Conservation (phyloP, 2,888 invertebrate species). For the Gnatocerus cornutus region DNA sequence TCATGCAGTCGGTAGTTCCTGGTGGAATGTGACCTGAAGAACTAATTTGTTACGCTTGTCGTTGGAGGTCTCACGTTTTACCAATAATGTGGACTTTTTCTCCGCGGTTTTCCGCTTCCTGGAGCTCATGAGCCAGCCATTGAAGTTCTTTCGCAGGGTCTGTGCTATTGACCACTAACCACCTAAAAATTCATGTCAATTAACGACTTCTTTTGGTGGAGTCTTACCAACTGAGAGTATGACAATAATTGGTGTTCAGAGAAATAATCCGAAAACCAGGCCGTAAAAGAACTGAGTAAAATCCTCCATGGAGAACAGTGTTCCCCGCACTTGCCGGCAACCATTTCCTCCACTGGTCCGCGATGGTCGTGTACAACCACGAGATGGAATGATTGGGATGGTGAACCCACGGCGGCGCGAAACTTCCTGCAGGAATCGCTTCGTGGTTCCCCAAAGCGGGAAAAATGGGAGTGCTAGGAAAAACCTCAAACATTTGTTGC, state of each 20-base stretch:
- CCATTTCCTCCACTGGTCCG: conserved; percentile 93
- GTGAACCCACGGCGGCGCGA: conserved; percentile 89
- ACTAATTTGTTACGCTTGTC: not conserved
- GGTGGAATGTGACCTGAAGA: conserved; percentile 91
- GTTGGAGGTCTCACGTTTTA: conserved; percentile 17
- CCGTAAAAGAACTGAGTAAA: conserved; percentile 91
- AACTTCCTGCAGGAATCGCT: conserved; percentile 95
- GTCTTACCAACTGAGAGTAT: conserved; percentile 90
- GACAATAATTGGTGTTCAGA: conserved; percentile 96
- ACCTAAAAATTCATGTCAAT: conserved; percentile 72
- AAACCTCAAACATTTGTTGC: conserved; percentile 85
- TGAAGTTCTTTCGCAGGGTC: conserved; percentile 96
- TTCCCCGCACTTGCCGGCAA: conserved; percentile 84
- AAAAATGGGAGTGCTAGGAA: conserved; percentile 93
- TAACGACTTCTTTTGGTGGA: conserved; percentile 8
- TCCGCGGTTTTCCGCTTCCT: conserved; percentile 91
- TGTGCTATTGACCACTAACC: conserved; percentile 95
- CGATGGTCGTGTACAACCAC: conserved; percentile 93
- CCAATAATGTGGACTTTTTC: conserved; percentile 98
- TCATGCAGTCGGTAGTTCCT: conserved; percentile 92
- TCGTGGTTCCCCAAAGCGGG: conserved; percentile 98
- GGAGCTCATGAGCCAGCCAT: conserved; percentile 94
- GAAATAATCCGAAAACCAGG: conserved; percentile 94
- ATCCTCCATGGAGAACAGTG: conserved; percentile 89
- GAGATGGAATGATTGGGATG: conserved; percentile 86